Conservation (phyloP, 2,113 vertebrate genomes). For the Scartelaos histophorus region DNA sequence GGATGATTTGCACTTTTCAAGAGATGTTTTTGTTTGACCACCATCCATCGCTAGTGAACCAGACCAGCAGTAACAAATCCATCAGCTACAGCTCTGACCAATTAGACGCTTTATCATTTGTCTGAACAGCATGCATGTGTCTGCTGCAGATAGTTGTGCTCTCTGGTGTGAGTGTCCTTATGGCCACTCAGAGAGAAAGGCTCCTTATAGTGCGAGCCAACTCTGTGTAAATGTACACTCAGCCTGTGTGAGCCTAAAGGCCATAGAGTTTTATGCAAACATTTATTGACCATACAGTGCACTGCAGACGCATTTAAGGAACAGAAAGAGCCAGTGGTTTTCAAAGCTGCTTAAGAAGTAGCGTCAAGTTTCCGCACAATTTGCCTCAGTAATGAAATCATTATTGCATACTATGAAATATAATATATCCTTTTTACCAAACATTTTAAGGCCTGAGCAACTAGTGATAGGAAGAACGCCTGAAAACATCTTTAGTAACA, state of each 20-base stretch:
- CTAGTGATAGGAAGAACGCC: too few species aligned
- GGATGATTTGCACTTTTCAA: too few species aligned
- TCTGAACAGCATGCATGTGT: slow-evolving; percentile 1
- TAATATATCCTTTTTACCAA: not conserved
- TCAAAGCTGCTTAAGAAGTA: not conserved
- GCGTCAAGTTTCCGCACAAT: not conserved
- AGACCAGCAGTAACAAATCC: not conserved
- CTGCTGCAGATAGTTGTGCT: not conserved
- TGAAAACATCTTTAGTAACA: too few species aligned
- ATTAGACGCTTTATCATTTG: not conserved
- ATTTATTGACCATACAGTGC: not conserved
- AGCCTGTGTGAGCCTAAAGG: not conserved
- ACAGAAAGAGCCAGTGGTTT: not conserved
- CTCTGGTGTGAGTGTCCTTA: not conserved
- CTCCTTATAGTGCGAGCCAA: not conserved
- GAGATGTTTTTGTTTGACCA: too few species aligned
- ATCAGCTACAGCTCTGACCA: not conserved
- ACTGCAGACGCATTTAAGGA: not conserved
- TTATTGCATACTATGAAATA: not conserved
- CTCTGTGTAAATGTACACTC: not conserved
- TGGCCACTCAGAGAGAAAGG: not conserved
- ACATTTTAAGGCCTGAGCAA: not conserved
- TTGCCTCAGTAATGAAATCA: not conserved
- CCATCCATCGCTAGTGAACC: too few species aligned
- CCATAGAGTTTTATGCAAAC: not conserved